Percentiles rank a stretch among this genome's conserved stretches.
Conservation (phyloP, 2,888 invertebrate genomes). For the Phyto melanocephala region DNA sequence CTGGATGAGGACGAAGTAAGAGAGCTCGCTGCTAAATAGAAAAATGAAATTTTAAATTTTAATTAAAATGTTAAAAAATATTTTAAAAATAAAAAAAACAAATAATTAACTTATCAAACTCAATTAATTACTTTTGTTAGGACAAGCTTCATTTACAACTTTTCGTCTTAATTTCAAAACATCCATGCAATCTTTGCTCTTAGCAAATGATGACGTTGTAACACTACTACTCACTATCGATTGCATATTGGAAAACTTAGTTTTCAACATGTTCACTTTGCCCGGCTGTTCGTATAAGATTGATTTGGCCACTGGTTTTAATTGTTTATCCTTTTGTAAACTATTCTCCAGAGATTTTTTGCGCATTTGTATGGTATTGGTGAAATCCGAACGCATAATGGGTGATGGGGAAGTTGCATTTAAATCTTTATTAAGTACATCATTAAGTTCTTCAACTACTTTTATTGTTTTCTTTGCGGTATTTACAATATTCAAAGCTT, state of each 20-base stretch:
- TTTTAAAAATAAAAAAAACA: constrained; percentile 6
- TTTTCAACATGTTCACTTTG: constrained; percentile 77
- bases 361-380: constrained; percentile 78
- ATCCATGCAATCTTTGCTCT: constrained; percentile 67
- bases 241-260: constrained; percentile 71
- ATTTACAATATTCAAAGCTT: constrained; percentile 4
- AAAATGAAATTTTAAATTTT: not conserved
- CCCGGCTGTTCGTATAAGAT: constrained; percentile 72
- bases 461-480: constrained; percentile 25
- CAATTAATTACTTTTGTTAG: constrained; percentile 70
- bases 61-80: not conserved
- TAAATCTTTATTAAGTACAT: constrained; percentile 54
- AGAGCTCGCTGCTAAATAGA: constrained; percentile 60
- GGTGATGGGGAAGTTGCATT: constrained; percentile 66
- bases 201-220: constrained; percentile 52
- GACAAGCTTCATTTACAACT: constrained; percentile 69
- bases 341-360: constrained; percentile 78
- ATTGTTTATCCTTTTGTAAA: constrained; percentile 73
- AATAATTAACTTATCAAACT: no score
- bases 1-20: constrained; percentile 66
- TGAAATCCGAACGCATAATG: constrained; percentile 78
- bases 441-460: constrained; percentile 44
- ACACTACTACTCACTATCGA: constrained; percentile 45
- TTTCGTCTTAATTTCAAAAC: constrained; percentile 67
- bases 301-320: constrained; percentile 70